Evolutionary conservation across 2,888 invertebrate species (phyloP), one percentile per base, ranked within the genome.

Genomic region (Mythimna vitellina): DNA sequence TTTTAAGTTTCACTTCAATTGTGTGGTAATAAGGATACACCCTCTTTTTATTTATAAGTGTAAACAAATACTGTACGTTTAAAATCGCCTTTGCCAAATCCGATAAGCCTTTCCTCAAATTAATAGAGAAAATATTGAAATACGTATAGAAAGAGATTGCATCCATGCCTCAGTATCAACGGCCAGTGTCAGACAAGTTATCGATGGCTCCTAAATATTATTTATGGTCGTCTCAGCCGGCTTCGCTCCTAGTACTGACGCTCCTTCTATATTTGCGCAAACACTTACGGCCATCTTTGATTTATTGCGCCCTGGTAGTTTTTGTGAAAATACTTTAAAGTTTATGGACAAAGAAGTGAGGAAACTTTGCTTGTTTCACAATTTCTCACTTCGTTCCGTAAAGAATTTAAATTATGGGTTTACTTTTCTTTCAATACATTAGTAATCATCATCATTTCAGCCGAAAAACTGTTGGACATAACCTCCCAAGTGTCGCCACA

Each of bases 181-280:
- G 80, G 76, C 73, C 82, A 83, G 68, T 87, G 89, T 86, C 88
- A 83, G 85, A 81, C 81, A 72, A 62, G 87, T 89, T 91, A 92
- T 92, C 89, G 90, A 90, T 89, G 87, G 88, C 85, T 84, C 82
- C 90, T 92, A 90, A 92, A 92, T 92, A 93, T 93, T 93, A 95
- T 95, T 95, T 95, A 95, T 94, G 86, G 81, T 77, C 87, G 88
- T 89, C 89, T 90, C 87, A 83, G 85, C 86, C 91, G 84, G 91
- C 89, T 90, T 85, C 85, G 86, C 81, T 89, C 82, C 81, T 73
- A 85, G 82, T 81, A 86, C 86, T 89, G 89, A 89, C 85, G 87
- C 87, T 88, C 87, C 85, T 86, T 87, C 87, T 92, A 92, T 93
- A 92, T 94, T 93, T 93, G 91, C 91, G 89, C 91, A 90, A 90